Conservation (phyloP, 1,140 invertebrate species). For the Maniola jurtina region DNA sequence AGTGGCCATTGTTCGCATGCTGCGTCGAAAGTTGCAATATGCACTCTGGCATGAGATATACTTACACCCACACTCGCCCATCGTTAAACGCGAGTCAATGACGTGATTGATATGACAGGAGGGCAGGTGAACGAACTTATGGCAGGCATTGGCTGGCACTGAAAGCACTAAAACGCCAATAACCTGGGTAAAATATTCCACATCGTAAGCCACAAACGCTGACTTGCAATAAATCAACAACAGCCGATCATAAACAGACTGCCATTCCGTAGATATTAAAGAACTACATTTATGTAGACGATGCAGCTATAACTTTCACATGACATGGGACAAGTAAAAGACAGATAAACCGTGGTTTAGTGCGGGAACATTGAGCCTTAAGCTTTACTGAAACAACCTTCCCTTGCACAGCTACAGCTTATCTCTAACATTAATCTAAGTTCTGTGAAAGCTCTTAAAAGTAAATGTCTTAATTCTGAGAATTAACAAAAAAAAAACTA, state of each 20-base stretch:
- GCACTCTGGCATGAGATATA: neutral
- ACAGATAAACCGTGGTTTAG: neutral
- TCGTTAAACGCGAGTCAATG: constrained; percentile 32
- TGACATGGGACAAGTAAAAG: neutral
- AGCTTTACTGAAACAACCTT: neutral
- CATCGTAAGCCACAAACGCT: constrained; percentile 56
- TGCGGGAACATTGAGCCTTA: neutral
- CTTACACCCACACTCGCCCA: neutral
- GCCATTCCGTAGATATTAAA: constrained; percentile 1
- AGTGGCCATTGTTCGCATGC: constrained; percentile 14
- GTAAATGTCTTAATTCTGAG: constrained; percentile 50
- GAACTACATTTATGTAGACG: neutral
- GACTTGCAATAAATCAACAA: constrained; percentile 57
- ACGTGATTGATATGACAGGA: constrained; percentile 50
- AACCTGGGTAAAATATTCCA: constrained; percentile 54
- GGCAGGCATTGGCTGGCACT: constrained; percentile 51
- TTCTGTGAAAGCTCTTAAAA: constrained; percentile 62
- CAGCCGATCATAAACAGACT: constrained; percentile 20
- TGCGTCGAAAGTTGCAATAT: constrained; percentile 4
- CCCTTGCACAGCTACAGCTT: constrained; percentile 7
- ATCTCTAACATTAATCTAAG: constrained; percentile 52
- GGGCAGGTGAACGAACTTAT: constrained; percentile 52
- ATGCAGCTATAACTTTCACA: neutral
- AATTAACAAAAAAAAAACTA: constrained; percentile 31
- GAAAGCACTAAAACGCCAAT: constrained; percentile 59